Conservation (phyloP, 2,888 invertebrate species). For the Drosophila infuscata region DNA sequence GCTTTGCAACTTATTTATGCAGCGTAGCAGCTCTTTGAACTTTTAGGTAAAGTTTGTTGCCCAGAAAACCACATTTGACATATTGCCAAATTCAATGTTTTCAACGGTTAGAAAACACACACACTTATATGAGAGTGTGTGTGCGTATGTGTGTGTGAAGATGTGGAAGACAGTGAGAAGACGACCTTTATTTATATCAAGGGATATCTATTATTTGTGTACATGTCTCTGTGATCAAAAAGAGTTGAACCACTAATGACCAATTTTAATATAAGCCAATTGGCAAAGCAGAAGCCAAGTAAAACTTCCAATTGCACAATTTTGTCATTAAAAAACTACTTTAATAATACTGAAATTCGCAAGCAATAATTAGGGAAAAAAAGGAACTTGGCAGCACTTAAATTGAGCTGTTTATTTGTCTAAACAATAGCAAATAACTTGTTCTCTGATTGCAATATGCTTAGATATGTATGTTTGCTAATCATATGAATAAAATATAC, state of each 20-base stretch:
- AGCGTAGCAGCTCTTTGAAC: slow-evolving; percentile 73
- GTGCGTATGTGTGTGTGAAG: slow-evolving; percentile 5
- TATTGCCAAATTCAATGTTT: slow-evolving; percentile 73
- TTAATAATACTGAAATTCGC: neutral
- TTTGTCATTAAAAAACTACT: neutral
- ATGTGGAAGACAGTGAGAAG: neutral
- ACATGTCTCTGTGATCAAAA: neutral
- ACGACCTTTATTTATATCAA: neutral
- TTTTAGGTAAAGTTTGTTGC: slow-evolving; percentile 68
- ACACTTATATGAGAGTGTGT: slow-evolving; percentile 10
- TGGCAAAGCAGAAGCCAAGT: neutral
- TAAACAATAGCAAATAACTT: slow-evolving; percentile 11
- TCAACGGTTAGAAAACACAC: slow-evolving; percentile 35
- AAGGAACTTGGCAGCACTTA: neutral
- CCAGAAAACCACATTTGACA: slow-evolving; percentile 75
- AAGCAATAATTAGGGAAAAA: neutral
- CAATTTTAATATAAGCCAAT: neutral
- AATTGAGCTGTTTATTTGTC: slow-evolving; percentile 37
- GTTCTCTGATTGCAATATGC: slow-evolving; percentile 23
- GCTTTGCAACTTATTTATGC: slow-evolving; percentile 68
- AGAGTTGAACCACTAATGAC: neutral
- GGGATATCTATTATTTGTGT: neutral
- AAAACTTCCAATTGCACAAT: neutral
- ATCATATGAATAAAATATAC: slow-evolving; percentile 30
- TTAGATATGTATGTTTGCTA: slow-evolving; percentile 1